phyloP scores from a whole-genome alignment of 2,888 invertebrate species.

The Anorthoa munda region DNA sequence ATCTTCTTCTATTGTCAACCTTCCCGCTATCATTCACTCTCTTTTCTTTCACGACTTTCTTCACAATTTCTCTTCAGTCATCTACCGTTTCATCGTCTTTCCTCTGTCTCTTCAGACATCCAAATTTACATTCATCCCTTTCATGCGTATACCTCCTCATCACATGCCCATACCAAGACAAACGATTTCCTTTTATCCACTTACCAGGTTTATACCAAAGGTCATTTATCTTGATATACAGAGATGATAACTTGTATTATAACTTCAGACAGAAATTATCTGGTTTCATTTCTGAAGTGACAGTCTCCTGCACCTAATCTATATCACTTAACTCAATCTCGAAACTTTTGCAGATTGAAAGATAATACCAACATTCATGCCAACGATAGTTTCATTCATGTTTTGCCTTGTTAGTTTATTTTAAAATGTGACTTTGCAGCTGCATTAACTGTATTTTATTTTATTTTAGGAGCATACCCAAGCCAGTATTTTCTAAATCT shows the following conservation, averaged over 20 bases:
- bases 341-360: conserved; percentile 17
- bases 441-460: background rate
- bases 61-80: no score
- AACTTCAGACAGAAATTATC: conserved; percentile 5
- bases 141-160: background rate
- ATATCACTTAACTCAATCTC: conserved; percentile 13
- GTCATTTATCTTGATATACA: conserved; percentile 8
- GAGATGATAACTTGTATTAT: conserved; percentile 1
- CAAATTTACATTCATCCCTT: no score
- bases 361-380: background rate
- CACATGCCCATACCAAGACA: background rate
- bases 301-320: conserved; percentile 7
- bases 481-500: no score
- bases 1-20: no score
- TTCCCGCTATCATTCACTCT: no score
- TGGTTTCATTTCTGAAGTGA: background rate
- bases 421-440: background rate
- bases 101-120: no score
- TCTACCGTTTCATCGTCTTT: no score
- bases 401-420: background rate
- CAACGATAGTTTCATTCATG: background rate
- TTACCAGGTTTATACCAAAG: background rate
- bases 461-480: background rate
- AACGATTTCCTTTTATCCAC: background rate
- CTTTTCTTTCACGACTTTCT: no score